Conservation (phyloP, 2,113 vertebrate genomes). For the Dolichotis patagonum region DNA sequence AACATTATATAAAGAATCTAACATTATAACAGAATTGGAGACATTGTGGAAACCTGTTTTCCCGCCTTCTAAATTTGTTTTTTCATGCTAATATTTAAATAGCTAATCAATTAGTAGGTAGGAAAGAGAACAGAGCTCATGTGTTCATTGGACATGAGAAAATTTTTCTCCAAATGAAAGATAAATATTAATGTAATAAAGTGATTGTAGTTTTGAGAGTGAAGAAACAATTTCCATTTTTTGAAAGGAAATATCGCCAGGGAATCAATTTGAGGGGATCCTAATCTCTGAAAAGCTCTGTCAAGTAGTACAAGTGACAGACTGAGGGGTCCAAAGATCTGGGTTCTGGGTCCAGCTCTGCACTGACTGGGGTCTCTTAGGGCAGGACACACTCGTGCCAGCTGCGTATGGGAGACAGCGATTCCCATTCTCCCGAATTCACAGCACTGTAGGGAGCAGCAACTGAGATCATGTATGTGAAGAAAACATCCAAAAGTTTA, state of each 20-base stretch:
- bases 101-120: conserved; percentile 56
- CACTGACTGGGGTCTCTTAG: not conserved
- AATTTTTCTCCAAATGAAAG: conserved; percentile 49
- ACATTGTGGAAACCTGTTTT: conserved; percentile 7
- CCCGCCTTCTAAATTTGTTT: not conserved
- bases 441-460: not conserved
- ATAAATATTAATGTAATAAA: conserved; percentile 64
- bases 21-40: not conserved
- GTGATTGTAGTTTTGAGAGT: conserved; percentile 45
- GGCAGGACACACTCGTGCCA: not conserved
- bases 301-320: not conserved
- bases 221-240: conserved; percentile 42
- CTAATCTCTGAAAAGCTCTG: conserved; percentile 1
- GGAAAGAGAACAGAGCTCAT: conserved; percentile 9
- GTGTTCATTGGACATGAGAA: conserved; percentile 56
- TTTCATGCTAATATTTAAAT: conserved; percentile 58
- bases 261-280: not conserved
- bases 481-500: conserved; percentile 65
- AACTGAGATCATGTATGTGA: conserved; percentile 5
- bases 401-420: no score
- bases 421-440: not conserved
- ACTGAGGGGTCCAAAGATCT: not conserved
- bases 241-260: conserved; percentile 5
- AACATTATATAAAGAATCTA: conserved; percentile 6
- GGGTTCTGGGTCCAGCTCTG: not conserved